Conservation (phyloP, 2,113 vertebrate genomes). For the Gambusia holbrooki region DNA sequence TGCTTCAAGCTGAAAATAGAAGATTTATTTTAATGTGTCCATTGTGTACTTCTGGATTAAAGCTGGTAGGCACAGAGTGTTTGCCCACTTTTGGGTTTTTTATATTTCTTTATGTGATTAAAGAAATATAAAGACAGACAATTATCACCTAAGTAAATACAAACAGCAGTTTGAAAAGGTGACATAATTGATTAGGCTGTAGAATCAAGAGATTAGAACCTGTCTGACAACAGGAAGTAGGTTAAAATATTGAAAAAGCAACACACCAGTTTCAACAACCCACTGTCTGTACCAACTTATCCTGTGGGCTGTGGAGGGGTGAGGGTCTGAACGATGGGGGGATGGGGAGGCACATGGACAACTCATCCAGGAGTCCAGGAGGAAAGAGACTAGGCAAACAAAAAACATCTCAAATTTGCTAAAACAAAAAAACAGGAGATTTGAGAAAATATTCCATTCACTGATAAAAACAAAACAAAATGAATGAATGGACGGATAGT, state of each 20-base stretch:
- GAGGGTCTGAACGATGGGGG: background rate
- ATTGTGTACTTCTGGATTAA: too few relatives aligned
- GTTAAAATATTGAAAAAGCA: background rate
- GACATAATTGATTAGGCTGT: background rate
- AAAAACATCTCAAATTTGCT: background rate
- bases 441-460: too few relatives aligned
- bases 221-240: background rate
- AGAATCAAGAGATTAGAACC: background rate
- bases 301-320: background rate
- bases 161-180: background rate
- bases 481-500: too few relatives aligned
- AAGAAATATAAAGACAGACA: too few relatives aligned
- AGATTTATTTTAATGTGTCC: too few relatives aligned
- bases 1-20: too few relatives aligned
- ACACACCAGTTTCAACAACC: background rate
- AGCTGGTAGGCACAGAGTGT: too few relatives aligned
- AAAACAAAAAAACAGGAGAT: too few relatives aligned
- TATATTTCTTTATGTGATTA: too few relatives aligned
- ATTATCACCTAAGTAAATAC: background rate
- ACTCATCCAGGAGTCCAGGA: background rate
- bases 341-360: background rate
- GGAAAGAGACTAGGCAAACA: background rate
- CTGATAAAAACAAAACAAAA: too few relatives aligned
- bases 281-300: background rate
- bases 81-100: too few relatives aligned